A percentile compares a stretch with the other conserved stretches of the same genome.
Conservation (phyloP, 2,797 vertebrate genomes). For the Karalla daura region DNA sequence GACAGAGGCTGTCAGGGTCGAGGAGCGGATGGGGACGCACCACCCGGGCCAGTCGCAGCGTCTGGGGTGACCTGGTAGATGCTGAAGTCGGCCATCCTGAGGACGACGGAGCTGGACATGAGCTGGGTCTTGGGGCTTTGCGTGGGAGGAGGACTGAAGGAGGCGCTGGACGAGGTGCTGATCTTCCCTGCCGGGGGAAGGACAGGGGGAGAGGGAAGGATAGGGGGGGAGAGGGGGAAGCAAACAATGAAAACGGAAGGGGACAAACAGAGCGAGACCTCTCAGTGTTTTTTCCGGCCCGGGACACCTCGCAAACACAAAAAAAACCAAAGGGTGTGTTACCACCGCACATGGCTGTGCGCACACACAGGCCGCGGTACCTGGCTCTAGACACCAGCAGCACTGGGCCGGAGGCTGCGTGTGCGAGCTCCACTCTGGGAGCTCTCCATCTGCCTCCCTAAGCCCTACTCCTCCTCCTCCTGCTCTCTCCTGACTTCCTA, state of each 20-base stretch:
- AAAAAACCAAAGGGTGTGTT: slow-evolving; percentile 71
- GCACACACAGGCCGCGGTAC: slow-evolving; percentile 81
- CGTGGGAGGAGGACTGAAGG: slow-evolving; percentile 82
- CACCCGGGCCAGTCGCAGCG: too few relatives aligned
- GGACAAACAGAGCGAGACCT: slow-evolving; percentile 29
- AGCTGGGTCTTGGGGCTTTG: slow-evolving; percentile 90
- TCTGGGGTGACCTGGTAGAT: slow-evolving; percentile 92
- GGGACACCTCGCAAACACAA: slow-evolving; percentile 31
- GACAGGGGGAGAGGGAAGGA: slow-evolving; percentile 14
- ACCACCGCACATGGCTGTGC: slow-evolving; percentile 78
- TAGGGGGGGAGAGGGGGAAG: background rate
- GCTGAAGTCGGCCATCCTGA: slow-evolving; percentile 97
- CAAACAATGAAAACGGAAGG: slow-evolving; percentile 7
- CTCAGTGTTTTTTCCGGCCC: slow-evolving; percentile 29
- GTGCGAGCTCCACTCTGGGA: slow-evolving; percentile 78
- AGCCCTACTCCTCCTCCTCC: slow-evolving; percentile 79
- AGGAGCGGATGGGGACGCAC: too few relatives aligned
- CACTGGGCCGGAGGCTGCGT: slow-evolving; percentile 79
- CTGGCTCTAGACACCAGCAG: slow-evolving; percentile 86
- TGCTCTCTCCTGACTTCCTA: slow-evolving; percentile 78
- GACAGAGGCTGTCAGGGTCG: background rate
- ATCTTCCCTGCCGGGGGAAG: slow-evolving; percentile 86
- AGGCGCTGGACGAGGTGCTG: slow-evolving; percentile 81
- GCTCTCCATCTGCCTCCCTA: slow-evolving; percentile 81
- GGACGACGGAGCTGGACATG: slow-evolving; percentile 96